phyloP scores from a whole-genome alignment of 2,113 vertebrate species.

The Meleagris gallopavo region DNA sequence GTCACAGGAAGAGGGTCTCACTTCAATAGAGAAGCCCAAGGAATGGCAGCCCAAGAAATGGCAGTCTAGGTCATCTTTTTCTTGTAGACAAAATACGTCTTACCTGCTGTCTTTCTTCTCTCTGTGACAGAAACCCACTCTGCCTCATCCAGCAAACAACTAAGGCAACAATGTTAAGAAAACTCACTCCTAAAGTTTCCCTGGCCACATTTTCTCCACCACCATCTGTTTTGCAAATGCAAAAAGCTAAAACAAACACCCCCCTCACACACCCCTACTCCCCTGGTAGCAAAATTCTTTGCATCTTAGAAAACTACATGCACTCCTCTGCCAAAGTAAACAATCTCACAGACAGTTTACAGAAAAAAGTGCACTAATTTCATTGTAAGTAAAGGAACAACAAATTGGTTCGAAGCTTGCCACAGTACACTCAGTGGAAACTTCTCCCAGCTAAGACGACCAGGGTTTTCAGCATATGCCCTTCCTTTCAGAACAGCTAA shows the following conservation, averaged over 20 bases:
- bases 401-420: background rate
- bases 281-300: background rate
- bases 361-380: conserved; percentile 21
- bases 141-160: background rate
- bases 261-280: no score
- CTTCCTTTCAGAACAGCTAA: background rate
- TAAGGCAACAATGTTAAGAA: background rate
- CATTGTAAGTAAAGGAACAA: background rate
- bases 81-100: background rate
- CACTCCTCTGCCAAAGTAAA: conserved; percentile 30
- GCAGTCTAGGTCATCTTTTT: background rate
- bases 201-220: background rate
- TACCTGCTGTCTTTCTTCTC: background rate
- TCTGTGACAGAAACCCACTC: background rate
- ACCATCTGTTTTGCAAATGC: conserved; percentile 11
- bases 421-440: background rate
- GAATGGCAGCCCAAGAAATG: background rate
- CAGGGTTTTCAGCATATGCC: background rate
- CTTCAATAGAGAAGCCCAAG: background rate
- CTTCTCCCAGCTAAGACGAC: background rate
- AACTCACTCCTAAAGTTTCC: background rate
- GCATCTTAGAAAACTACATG: background rate
- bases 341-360: background rate
- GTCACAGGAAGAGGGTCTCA: background rate
- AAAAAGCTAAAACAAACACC: background rate